phyloP scores from a whole-genome alignment of 2,888 invertebrate genomes.

The Standfussiana lucernea region DNA sequence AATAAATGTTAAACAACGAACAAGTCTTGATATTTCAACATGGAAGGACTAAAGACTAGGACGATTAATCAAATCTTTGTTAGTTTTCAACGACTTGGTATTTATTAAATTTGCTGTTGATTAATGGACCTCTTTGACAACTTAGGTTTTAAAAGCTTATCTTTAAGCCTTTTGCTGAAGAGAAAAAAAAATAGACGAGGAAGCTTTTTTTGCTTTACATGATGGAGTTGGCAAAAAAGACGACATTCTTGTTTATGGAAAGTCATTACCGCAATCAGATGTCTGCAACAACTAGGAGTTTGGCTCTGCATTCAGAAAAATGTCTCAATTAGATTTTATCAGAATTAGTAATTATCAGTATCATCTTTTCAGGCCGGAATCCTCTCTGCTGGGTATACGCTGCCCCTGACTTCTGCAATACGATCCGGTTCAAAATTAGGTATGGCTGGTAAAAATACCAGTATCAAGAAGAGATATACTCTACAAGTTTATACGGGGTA shows the following conservation, averaged over 20 bases:
- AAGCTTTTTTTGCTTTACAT: background rate
- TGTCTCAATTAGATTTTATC: background rate
- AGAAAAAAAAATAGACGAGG: background rate
- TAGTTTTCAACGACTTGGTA: conserved; percentile 46
- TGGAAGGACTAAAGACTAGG: conserved; percentile 25
- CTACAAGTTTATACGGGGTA: background rate
- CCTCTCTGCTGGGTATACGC: background rate
- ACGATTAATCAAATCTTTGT: conserved; percentile 53
- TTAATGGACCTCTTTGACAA: conserved; percentile 56
- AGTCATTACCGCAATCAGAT: background rate
- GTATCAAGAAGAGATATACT: background rate
- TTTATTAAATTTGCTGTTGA: conserved; percentile 58
- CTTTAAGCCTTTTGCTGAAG: conserved; percentile 4
- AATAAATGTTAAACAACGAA: background rate
- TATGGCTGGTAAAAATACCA: background rate
- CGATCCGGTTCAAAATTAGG: background rate
- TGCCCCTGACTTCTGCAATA: background rate
- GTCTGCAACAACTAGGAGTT: background rate
- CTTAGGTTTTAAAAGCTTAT: conserved; percentile 9
- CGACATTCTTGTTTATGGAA: background rate
- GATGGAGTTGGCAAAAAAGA: background rate
- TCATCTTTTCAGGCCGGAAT: background rate
- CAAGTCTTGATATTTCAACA: conserved; percentile 35
- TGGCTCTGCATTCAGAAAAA: background rate
- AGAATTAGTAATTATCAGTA: background rate